Base-by-base conservation (phyloP, 2,888 invertebrate genomes). In the Pandemis heparana region DNA sequence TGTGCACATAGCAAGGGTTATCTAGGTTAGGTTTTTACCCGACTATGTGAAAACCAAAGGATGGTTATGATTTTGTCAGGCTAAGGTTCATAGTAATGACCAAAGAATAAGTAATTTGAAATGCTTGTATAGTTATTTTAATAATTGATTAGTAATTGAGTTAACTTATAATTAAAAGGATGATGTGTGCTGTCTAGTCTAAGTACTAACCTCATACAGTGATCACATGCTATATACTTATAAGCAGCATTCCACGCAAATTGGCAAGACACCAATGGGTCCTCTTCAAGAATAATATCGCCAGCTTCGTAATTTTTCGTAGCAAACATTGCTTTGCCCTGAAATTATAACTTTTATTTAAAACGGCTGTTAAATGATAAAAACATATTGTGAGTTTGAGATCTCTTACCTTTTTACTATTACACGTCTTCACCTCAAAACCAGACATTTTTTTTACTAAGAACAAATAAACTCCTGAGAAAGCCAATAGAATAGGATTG, bases 201-300 rank as follows among this genome's bases (percentile, higher is more conserved):
- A 48, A n/a, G 14, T 14, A 67, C 81, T 85, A 87, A 96, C 96
- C 95, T 96, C 95, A 99, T 95, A 85, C 99, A 99, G 89, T 97
- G 96, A 86, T 98, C 97, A 89, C 99, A 99, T 0, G 98, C 98
- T 77, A 96, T 91, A 89, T 99, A 99, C 80, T 96, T 96, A 87
- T 98, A 99, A 0, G 97, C 95, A 51, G 96, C 95, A 91, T 99
- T 99, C 99, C 99, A 99, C 8, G 97, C 96, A 90, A 98, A 99
- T 89, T 99, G 99, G 82, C 97, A 97, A 23, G 97, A 97, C 39
- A 98, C 97, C 70, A 99, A 89, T 0, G 99, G 99, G 76, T 96
- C 96, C 87, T 99, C 99, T 88, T 97, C 97, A 80, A 99, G 96
- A 77, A 99, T 97, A 10, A 96, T 92, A 81, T 97, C 97, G 0